Evolutionary conservation across 2,113 vertebrate species (phyloP).

Genomic region (Panurus biarmicus): DNA sequence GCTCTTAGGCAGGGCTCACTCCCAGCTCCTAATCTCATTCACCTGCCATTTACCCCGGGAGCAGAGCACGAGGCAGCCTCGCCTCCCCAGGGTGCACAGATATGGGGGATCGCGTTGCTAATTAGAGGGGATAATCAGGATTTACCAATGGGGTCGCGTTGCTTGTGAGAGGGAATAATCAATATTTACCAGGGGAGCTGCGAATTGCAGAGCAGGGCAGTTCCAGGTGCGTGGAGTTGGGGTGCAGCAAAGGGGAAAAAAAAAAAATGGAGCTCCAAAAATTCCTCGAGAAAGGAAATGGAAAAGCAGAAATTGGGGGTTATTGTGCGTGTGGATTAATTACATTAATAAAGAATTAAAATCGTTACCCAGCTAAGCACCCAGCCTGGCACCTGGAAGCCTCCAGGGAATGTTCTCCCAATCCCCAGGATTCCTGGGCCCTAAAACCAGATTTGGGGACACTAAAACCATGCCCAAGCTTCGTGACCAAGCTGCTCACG

Average conservation of each 20-base stretch:
- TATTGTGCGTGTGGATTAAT: fast-evolving
- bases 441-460: neutral
- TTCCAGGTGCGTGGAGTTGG: fast-evolving
- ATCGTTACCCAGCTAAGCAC: too few species aligned
- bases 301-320: neutral
- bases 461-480: neutral
- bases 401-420: neutral
- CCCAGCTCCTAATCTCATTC: slow-evolving; percentile 20
- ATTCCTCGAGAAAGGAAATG: neutral
- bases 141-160: neutral
- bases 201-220: neutral
- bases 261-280: neutral
- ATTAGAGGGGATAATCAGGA: neutral
- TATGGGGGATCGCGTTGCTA: neutral
- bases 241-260: neutral
- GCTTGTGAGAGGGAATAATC: neutral
- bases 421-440: neutral
- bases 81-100: neutral
- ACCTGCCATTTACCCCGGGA: neutral
- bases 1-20: neutral
- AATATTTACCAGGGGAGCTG: neutral
- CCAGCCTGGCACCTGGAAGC: neutral
- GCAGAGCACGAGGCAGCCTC: neutral
- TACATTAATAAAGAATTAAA: neutral
- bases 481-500: neutral